phyloP scores from a whole-genome alignment of 2,113 vertebrate genomes.

The Bubo scandiacus region DNA sequence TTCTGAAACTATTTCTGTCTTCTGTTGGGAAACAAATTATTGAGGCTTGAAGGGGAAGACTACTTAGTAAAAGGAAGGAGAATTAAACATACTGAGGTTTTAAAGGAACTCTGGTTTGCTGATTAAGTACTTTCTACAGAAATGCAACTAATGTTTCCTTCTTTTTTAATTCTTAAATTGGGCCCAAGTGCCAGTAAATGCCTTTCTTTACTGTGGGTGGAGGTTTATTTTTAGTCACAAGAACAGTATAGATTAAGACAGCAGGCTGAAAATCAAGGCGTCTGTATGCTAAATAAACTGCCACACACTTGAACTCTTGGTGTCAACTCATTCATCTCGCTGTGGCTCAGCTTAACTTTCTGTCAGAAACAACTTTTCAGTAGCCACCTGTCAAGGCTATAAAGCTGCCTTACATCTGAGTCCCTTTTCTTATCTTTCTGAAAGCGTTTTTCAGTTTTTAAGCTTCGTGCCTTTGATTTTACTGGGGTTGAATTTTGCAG shows the following conservation, averaged over 20 bases:
- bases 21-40: conserved; percentile 44
- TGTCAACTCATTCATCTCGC: background rate
- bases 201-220: conserved; percentile 2
- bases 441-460: background rate
- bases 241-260: background rate
- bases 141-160: conserved; percentile 39
- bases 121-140: conserved; percentile 44
- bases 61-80: conserved; percentile 12
- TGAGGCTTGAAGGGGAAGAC: conserved; percentile 44
- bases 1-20: conserved; percentile 30
- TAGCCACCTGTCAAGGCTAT: background rate
- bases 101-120: conserved; percentile 59
- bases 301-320: background rate
- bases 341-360: background rate
- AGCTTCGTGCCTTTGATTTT: background rate
- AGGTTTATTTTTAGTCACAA: conserved; percentile 41
- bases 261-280: background rate
- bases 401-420: background rate
- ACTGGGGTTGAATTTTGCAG: background rate
- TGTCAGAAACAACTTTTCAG: background rate
- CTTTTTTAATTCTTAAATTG: conserved; percentile 1
- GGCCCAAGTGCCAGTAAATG: background rate
- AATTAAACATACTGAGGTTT: background rate
- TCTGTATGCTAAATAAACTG: background rate
- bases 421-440: background rate